Evolutionary conservation across 2,888 invertebrate genomes (phyloP), one percentile per base, ranked within the genome.

Genomic region (Germaria angustata): DNA sequence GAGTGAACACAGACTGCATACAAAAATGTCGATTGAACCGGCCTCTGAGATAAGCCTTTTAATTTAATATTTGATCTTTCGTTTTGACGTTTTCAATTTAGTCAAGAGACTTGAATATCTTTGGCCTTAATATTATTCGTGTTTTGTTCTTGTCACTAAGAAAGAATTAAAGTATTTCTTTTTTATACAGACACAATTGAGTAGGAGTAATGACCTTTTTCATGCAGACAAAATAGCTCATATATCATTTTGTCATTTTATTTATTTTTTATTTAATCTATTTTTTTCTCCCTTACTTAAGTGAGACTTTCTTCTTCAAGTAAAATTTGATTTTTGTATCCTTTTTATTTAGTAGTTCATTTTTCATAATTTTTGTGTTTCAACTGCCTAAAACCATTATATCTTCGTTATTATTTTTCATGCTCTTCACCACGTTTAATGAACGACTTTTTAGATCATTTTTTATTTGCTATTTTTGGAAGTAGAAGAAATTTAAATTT

Each of bases 401-500:
- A 20, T 53, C 41, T 65, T 51, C 32, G 11, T 44, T 7, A 20
- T 15, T 55, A 3, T 17, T 13, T 66, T 36, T 53, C 1, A 20
- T 20, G 22, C 9, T 24, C n/a, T 7, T 34, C 15, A n/a, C 28
- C 6, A 28, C 28, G 11, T 17, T 66, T 17, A 20, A 15, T 32
- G 22, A 75, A 41, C 17, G 11, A 49, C 9, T 41, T 73, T 51
- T 51, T 61, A 41, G 68, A 59, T 20, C 28, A 80, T 79, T 85
- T 84, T 61, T 57, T 46, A 44, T 66, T 57, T 41, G 5, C 36
- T 68, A 20, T 24, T 39, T 59, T 17, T 9, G 87, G 87, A 84
- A 85, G 85, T 86, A 86, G 86, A 24, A 88, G 87, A 86, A 86
- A 66, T 55, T 66, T 77, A 57, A 61, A 81, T 72, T 77, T 81